Base-by-base conservation (phyloP, 2,113 vertebrate genomes). In the Grammomys dolichurus region DNA sequence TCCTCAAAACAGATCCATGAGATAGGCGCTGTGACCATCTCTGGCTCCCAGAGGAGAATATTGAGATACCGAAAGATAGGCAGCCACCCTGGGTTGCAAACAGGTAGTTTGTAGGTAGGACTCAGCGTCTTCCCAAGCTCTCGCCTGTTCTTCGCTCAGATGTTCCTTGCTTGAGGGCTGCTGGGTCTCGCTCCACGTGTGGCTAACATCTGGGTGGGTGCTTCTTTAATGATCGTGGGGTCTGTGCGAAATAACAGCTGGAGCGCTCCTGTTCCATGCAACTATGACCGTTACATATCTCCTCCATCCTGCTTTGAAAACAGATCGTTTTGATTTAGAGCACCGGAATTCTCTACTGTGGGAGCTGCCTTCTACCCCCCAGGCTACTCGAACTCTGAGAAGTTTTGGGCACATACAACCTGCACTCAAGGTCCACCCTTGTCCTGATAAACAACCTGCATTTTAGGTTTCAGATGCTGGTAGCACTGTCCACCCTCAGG, bases 291-390 rank as follows among this genome's bases (percentile, higher is more conserved):
- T 90, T 87, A 67, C 77, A 31, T 90, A 40, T 22, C 63, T 78
- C n/a, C n/a, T 75, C 43, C 28, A 43, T 33, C 58, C 87, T 58
- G 10, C 43, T 63, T 84, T 92, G 72, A 89, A 54, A 91, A 92
- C 19, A 76, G 7, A 63, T 22, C 22, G 73, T 78, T 63, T 88
- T 78, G 46, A 80, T 54, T 80, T 24, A 87, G 70, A 87, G 65
- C 46, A 89, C 36, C 67, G 31, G 40, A 7, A 22, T 11, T 69
- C 65, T 60, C 0, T 60, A 58, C 51, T 17, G 56, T 14, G 40
- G 14, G 65, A 87, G 28, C 8, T 17, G 17, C 20, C 20, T 56
- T 4, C 87, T 4, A 31, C 22, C 36, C n/a, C 9, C 63, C 70
- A n/a, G 60, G 3, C 67, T 72, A 20, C 24, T 84, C 43, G 4